phyloP scores from a whole-genome alignment of 2,113 vertebrate species.

The Pseudolaguvia tuberculata region DNA sequence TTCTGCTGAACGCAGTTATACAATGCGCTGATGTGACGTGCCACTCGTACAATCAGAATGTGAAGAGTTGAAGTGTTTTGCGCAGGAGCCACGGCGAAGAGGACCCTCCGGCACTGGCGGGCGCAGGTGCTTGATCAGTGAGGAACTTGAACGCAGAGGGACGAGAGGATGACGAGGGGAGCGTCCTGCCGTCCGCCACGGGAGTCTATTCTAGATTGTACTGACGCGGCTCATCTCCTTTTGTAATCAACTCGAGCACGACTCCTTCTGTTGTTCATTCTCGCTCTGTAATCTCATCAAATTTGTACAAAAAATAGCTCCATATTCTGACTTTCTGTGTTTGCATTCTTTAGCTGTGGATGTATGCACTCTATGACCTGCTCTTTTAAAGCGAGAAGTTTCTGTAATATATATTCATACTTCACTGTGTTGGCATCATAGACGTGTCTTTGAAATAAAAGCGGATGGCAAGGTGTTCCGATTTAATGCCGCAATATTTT shows the following conservation, averaged over 20 bases:
- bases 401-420: slow-evolving; percentile 13
- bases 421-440: not conserved
- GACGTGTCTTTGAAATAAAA: slow-evolving; percentile 15
- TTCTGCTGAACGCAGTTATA: slow-evolving; percentile 26
- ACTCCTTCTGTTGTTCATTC: slow-evolving; percentile 63
- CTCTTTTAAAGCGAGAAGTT: slow-evolving; percentile 20
- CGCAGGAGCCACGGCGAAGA: slow-evolving; percentile 51
- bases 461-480: not conserved
- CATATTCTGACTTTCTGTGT: slow-evolving; percentile 54
- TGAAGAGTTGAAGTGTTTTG: slow-evolving; percentile 13
- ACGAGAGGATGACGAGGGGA: slow-evolving; percentile 53
- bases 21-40: slow-evolving; percentile 2
- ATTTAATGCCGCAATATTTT: slow-evolving; percentile 6
- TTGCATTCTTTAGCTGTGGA: slow-evolving; percentile 56
- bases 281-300: slow-evolving; percentile 59
- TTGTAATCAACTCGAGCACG: slow-evolving; percentile 62
- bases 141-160: slow-evolving; percentile 40
- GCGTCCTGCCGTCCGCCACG: slow-evolving; percentile 62
- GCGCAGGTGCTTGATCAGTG: slow-evolving; percentile 54
- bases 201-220: slow-evolving; percentile 63
- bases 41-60: slow-evolving; percentile 20
- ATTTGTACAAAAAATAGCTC: slow-evolving; percentile 60
- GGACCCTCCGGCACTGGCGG: slow-evolving; percentile 46
- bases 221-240: slow-evolving; percentile 54
- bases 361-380: slow-evolving; percentile 45